Evolutionary conservation across 2,113 vertebrate genomes (phyloP).

Genomic region (Cyprinodon tularosa): DNA sequence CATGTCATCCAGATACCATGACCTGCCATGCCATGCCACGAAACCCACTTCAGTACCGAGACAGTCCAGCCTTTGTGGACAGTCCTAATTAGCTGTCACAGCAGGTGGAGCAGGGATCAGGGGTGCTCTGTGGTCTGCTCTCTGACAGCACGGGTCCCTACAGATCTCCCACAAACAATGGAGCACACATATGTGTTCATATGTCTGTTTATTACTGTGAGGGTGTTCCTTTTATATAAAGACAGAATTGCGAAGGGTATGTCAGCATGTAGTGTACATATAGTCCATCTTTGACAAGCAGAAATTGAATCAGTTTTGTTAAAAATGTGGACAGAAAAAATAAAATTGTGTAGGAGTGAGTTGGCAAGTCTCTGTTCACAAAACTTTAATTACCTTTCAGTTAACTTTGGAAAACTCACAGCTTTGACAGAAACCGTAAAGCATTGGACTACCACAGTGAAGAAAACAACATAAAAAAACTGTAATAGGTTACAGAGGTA

Average conservation of each 20-base stretch:
- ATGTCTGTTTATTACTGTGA: constrained; percentile 15
- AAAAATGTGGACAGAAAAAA: constrained; percentile 16
- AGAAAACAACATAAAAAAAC: constrained; percentile 5
- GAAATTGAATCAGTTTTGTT: constrained; percentile 21
- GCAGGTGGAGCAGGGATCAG: constrained; percentile 70
- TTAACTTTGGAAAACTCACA: constrained; percentile 31
- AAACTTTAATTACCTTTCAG: constrained; percentile 52
- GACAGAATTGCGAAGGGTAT: constrained; percentile 33
- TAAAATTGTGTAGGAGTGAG: constrained; percentile 9
- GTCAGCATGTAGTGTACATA: constrained; percentile 33
- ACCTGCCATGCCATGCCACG: constrained; percentile 51
- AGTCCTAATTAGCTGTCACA: constrained; percentile 80
- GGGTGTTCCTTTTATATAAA: constrained; percentile 12
- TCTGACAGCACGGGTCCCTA: constrained; percentile 67
- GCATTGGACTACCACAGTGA: constrained; percentile 4
- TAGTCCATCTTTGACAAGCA: constrained; percentile 24
- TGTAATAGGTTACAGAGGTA: background rate
- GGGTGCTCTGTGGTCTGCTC: constrained; percentile 60
- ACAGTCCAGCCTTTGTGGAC: constrained; percentile 61
- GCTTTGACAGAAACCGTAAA: constrained; percentile 9
- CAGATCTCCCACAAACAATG: constrained; percentile 58
- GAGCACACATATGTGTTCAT: constrained; percentile 18
- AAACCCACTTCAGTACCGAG: constrained; percentile 67
- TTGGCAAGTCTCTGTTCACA: constrained; percentile 18
- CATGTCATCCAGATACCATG: constrained; percentile 48